Evolutionary conservation across 2,797 vertebrate species (phyloP), one percentile per base, ranked within the genome.

Genomic region (Hemibagrus guttatus): DNA sequence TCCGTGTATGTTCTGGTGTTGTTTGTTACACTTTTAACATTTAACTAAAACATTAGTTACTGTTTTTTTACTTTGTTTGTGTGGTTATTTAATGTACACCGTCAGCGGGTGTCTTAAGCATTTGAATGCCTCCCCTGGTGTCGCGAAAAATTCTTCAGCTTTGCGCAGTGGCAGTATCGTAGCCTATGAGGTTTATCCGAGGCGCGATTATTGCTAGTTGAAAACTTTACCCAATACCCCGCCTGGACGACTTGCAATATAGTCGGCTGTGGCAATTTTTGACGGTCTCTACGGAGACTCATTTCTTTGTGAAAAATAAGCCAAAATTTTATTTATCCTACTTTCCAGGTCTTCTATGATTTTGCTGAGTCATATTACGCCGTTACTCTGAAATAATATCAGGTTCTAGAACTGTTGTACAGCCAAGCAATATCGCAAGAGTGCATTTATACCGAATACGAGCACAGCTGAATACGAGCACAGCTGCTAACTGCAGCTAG

Each of bases 171-270:
- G 96, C 95, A 97, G 95, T 97, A 97, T 97, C 95, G 95, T 98
- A 97, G 96, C 96, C 96, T 91, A 96, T 97, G 96, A 97, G 96
- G 96, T 96, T 94, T 95, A 96, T 96, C 96, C 94, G 96, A 97
- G 96, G 96, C 95, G 96, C 94, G 96, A 97, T 97, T 97, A 97
- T 97, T 97, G 96, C 97, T 97, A 96, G 93, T 97, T 97, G 97
- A 98, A 98, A 98, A 97, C 96, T 97, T 98, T 96, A 97, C 96
- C 97, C 95, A 95, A 95, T 95, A 95, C 94, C 95, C 95, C 94
- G 95, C 94, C 95, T 85, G 94, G 97, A 96, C 95, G 96, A 97
- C 96, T 97, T 97, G n/a, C n/a, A n/a, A n/a, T n/a, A 97, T 93
- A 97, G 96, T 97, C 95, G 95, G 96, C 96, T 90, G 92, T 92